A percentile compares a stretch with the other conserved stretches of the same genome.
Conservation (phyloP, 2,888 invertebrate genomes). For the Drosophila nr. fundita region DNA sequence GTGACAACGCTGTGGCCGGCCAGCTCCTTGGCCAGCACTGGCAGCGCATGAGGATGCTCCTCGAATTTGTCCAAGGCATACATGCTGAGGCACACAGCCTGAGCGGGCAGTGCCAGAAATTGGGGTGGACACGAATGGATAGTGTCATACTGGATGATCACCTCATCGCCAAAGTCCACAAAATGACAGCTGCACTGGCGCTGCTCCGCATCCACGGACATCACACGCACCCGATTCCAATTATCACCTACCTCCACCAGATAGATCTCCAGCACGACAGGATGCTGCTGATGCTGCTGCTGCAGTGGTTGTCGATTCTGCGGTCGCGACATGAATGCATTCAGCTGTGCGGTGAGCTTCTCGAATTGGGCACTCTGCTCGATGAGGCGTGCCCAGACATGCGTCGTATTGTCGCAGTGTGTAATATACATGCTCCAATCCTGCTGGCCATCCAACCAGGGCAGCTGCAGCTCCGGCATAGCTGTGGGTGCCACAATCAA, state of each 20-base stretch:
- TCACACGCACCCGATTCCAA: slow-evolving; percentile 87
- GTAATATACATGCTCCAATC: slow-evolving; percentile 88
- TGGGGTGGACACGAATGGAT: slow-evolving; percentile 87
- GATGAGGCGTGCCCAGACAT: slow-evolving; percentile 89
- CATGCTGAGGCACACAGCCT: slow-evolving; percentile 90
- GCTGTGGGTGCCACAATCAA: slow-evolving; percentile 1
- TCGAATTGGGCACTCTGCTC: slow-evolving; percentile 87
- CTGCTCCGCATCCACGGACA: slow-evolving; percentile 85
- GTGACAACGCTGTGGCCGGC: slow-evolving; percentile 87
- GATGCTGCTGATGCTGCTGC: slow-evolving; percentile 27
- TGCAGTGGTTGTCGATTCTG: slow-evolving; percentile 70
- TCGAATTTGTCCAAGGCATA: slow-evolving; percentile 89
- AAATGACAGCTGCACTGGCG: slow-evolving; percentile 87
- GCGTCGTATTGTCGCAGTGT: slow-evolving; percentile 87
- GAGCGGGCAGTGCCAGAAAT: slow-evolving; percentile 89
- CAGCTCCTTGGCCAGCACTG: slow-evolving; percentile 84
- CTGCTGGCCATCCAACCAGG: slow-evolving; percentile 77
- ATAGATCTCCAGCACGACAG: slow-evolving; percentile 81
- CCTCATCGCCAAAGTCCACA: slow-evolving; percentile 91
- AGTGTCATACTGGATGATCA: slow-evolving; percentile 86
- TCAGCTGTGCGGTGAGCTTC: slow-evolving; percentile 86
- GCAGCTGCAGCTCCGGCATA: slow-evolving; percentile 60
- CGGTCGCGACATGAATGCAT: slow-evolving; percentile 81
- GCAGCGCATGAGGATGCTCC: slow-evolving; percentile 83
- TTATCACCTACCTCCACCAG: slow-evolving; percentile 85